Percentiles rank a stretch among this genome's conserved stretches.
Evolutionary conservation across 2,888 invertebrate genomes (phyloP).

Genomic region (Diaprepes abbreviatus): DNA sequence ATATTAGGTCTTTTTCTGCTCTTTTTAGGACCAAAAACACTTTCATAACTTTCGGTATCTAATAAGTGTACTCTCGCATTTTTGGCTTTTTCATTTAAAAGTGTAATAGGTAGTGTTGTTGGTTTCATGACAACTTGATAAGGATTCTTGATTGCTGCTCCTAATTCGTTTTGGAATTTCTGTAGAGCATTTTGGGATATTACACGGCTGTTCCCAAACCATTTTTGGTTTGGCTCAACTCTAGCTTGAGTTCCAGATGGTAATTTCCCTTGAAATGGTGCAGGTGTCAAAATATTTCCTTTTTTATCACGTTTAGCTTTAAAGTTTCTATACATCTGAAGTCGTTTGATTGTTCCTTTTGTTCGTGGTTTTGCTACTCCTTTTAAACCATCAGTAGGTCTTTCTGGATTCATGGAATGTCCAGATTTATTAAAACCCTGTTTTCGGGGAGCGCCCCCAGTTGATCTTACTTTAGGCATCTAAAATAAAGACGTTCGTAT

Average conservation of each 20-base stretch:
- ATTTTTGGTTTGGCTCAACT: conserved; percentile 97
- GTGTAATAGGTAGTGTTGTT: conserved; percentile 92
- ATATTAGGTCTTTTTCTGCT: conserved; percentile 91
- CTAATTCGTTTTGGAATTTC: conserved; percentile 94
- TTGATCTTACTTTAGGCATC: conserved; percentile 85
- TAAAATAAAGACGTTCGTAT: conserved; percentile 44
- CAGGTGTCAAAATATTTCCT: conserved; percentile 93
- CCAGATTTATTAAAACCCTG: conserved; percentile 88
- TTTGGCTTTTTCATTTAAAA: conserved; percentile 93
- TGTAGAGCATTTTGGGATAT: conserved; percentile 92
- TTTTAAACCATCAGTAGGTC: conserved; percentile 82
- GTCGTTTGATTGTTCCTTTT: conserved; percentile 93
- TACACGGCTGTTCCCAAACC: conserved; percentile 99
- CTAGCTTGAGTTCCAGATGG: conserved; percentile 92
- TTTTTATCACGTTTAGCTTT: conserved; percentile 92
- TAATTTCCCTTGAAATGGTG: conserved; percentile 94
- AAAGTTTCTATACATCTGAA: conserved; percentile 98
- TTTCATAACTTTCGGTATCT: conserved; percentile 94
- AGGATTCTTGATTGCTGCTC: conserved; percentile 94
- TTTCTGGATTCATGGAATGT: conserved; percentile 96
- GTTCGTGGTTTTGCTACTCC: conserved; percentile 89
- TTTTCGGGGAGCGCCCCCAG: conserved; percentile 82
- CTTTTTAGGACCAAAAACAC: conserved; percentile 95
- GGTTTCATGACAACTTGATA: conserved; percentile 98
- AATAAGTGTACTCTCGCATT: conserved; percentile 93